Conservation (phyloP, 2,113 vertebrate species). For the Geothlypis trichas region DNA sequence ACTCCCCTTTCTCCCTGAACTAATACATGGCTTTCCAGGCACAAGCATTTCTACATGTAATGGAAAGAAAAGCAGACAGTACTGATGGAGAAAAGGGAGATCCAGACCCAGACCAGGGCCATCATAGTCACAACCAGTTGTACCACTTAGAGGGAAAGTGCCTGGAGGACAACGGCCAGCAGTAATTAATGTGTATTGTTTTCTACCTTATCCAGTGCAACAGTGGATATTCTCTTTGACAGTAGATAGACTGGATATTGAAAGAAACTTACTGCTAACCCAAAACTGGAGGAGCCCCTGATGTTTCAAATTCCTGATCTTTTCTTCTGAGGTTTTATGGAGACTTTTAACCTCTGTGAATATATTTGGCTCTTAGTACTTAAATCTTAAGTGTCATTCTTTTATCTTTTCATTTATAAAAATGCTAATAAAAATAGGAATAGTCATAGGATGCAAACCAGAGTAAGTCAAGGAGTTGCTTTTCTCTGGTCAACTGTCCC, state of each 20-base stretch:
- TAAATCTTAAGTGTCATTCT: neutral
- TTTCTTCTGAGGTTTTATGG: neutral
- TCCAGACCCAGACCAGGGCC: neutral
- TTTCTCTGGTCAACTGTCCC: neutral
- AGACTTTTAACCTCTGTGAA: neutral
- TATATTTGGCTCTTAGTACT: neutral
- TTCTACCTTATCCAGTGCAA: neutral
- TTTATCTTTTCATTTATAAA: neutral
- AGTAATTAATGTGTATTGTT: neutral
- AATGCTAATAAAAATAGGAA: neutral
- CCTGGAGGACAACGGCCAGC: neutral
- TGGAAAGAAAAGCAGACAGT: neutral
- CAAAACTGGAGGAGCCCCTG: neutral
- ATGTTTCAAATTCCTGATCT: neutral
- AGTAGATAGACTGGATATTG: neutral
- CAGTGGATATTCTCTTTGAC: neutral
- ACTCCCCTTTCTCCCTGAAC: neutral
- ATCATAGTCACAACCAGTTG: neutral
- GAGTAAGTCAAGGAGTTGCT: neutral
- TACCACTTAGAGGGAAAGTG: neutral
- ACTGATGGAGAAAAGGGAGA: neutral
- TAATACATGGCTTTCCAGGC: neutral
- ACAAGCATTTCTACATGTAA: neutral
- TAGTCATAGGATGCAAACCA: neutral
- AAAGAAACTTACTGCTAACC: neutral